These are phyloP conservation scores for Standfussiana lucernea DNA, from an alignment of 2,888 invertebrate genomes.

Conservation along the genomic window DNA sequence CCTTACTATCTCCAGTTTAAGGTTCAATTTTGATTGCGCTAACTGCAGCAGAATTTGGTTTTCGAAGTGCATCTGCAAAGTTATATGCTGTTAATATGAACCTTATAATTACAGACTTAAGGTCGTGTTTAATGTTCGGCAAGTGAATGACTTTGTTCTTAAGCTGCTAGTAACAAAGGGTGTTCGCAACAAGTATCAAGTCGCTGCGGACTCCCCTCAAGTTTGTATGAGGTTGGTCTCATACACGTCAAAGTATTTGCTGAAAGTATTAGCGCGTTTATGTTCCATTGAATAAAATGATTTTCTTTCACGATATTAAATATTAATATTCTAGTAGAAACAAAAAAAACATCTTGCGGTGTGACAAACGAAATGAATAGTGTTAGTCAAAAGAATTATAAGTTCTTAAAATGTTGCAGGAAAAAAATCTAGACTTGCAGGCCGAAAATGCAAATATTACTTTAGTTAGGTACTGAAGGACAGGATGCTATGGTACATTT, in stretches of 20 bases:
- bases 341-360: background rate
- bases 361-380: background rate
- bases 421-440: background rate
- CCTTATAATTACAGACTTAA: slow-evolving; percentile 9
- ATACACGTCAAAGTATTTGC: slow-evolving; percentile 84
- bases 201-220: slow-evolving; percentile 79
- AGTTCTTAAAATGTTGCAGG: background rate
- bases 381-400: background rate
- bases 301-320: background rate
- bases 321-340: background rate
- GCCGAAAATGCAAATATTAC: background rate
- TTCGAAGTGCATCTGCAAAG: slow-evolving; percentile 44
- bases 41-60: slow-evolving; percentile 18
- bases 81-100: slow-evolving; percentile 4
- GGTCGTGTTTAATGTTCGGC: slow-evolving; percentile 29
- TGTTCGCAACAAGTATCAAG: slow-evolving; percentile 84
- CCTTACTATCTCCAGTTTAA: slow-evolving; percentile 41
- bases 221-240: slow-evolving; percentile 83
- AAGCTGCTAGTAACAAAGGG: slow-evolving; percentile 78
- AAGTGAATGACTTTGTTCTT: slow-evolving; percentile 58
- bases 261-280: slow-evolving; percentile 82
- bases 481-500: background rate
- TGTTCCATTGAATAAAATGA: slow-evolving; percentile 50
- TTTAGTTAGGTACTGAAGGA: background rate
- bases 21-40: slow-evolving; percentile 24